These are phyloP conservation scores for Oceanodroma leucorhoa DNA, from an alignment of 2,797 vertebrate species.

Conservation along the genomic window DNA sequence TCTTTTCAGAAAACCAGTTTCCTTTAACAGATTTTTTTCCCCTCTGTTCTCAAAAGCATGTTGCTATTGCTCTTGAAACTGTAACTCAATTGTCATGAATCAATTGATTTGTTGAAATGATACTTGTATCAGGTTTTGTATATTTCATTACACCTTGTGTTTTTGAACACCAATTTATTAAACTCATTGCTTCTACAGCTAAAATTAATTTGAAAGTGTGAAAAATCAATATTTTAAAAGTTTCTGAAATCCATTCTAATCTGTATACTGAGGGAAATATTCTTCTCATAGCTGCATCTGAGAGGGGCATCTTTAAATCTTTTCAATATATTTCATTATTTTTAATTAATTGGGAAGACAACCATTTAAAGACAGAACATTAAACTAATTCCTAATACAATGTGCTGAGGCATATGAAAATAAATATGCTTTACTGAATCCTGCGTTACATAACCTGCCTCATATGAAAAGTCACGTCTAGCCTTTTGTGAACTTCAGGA, in stretches of 20 bases:
- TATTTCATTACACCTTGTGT: neutral
- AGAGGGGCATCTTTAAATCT: neutral
- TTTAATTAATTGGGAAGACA: neutral
- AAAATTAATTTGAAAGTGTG: neutral
- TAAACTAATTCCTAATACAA: neutral
- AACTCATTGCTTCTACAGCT: neutral
- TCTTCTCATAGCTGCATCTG: neutral
- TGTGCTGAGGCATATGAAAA: neutral
- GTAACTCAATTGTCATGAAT: neutral
- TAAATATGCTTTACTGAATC: neutral
- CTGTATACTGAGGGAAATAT: neutral
- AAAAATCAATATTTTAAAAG: neutral
- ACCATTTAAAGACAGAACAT: neutral
- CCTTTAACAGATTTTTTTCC: neutral
- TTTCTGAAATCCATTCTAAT: neutral
- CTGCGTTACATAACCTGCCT: neutral
- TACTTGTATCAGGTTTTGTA: neutral
- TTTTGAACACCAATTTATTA: neutral
- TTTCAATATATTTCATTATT: neutral
- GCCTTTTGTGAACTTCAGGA: neutral
- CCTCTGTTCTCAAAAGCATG: neutral
- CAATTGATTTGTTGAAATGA: neutral
- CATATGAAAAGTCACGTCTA: neutral
- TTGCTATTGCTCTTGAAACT: neutral
- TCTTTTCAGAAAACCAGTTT: neutral